phyloP scores from a whole-genome alignment of 2,888 invertebrate genomes.

The Bombylius discolor region DNA sequence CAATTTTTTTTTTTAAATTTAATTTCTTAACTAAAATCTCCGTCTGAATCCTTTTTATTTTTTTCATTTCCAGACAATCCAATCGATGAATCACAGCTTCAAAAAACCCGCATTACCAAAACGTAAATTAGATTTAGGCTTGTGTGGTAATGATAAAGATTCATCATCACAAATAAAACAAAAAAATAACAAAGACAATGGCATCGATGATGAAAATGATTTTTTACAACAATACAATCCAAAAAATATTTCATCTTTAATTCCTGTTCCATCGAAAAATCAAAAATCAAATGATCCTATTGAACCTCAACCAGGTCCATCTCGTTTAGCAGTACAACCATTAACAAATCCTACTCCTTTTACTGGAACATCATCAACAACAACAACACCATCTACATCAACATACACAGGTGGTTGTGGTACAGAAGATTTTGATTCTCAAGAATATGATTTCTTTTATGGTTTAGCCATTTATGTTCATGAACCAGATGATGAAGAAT shows the following conservation, averaged over 20 bases:
- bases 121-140: constrained; percentile 20
- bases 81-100: constrained; percentile 34
- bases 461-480: constrained; percentile 32
- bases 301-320: neutral
- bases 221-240: constrained; percentile 30
- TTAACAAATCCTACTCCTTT: neutral
- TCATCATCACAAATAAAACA: neutral
- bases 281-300: constrained; percentile 2
- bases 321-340: too few relatives aligned
- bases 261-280: constrained; percentile 22
- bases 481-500: constrained; percentile 35
- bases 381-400: too few relatives aligned
- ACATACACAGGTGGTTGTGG: constrained; percentile 1
- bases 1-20: neutral
- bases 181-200: neutral
- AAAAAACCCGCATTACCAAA: constrained; percentile 29
- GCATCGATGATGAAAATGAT: constrained; percentile 18
- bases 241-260: constrained; percentile 24
- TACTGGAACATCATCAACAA: too few relatives aligned
- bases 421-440: constrained; percentile 28
- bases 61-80: constrained; percentile 19
- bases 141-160: neutral
- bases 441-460: constrained; percentile 23
- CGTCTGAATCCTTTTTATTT: neutral
- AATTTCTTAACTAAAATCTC: neutral